Base-by-base conservation (phyloP, 1,140 invertebrate genomes). In the Magallana angulata region DNA sequence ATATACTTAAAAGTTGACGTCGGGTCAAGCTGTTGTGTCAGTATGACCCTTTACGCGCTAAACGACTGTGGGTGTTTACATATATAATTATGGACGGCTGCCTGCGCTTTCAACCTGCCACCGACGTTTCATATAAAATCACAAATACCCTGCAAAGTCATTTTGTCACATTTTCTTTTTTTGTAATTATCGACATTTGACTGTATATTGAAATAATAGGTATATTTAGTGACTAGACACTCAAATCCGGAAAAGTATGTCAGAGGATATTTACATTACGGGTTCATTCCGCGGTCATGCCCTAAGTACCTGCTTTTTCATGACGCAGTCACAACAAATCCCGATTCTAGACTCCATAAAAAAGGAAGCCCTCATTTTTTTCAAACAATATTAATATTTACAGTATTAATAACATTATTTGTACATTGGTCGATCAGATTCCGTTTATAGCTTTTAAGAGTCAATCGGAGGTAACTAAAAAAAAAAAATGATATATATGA, bases 1-100 rank as follows among this genome's bases (percentile, higher is more conserved):
- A 76, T 76, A 76, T 76, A 76, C 68, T 18, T 76, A 76, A 76
- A 76, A 76, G 68, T 76, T 76, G 68, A 76, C 24, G 18, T 76
- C 68, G 68, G 68, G 68, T 76, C 68, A 76, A 30, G 24, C 68
- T 76, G 68, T 76, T 76, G 24, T 76, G 68, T 76, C 68, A 76
- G 68, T 5, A 8, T 76, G 68, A 76, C 68, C 68, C 68, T 3
- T 36, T 48, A 48, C 36, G 18, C 24, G 18, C 68, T 24, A 76
- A 76, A 76, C 68, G 68, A 30, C 68, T 76, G 24, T 30, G 36
- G 36, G 68, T 76, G 68, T 76, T 76, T 76, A 76, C 68, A 76
- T 76, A 36, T 18, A 76, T 76, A 76, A 76, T 76, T 76, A 76
- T 8, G 36, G 36, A 48, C 68, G 68, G 24, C 68, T 76, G 68